Evolutionary conservation across 30 jellyfish, hydroid and myxozoan genomes (phyloP), one percentile per base, ranked within the genome.

Genomic region (Cassiopea xamachana): DNA sequence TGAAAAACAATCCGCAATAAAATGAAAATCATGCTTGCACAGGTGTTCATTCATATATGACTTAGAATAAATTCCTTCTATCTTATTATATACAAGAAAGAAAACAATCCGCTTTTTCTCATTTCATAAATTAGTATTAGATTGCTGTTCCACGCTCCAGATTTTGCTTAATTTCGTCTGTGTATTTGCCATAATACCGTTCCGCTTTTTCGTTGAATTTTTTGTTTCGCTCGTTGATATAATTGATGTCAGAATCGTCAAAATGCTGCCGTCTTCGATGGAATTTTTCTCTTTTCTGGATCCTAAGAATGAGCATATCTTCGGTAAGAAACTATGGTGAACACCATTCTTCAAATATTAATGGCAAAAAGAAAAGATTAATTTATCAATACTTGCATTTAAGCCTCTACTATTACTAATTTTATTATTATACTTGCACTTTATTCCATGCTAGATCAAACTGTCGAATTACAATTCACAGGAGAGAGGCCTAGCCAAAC

Each of bases 111-210:
- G 64, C 12, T 6, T 10, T 3, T 55, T 55, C 64, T 10, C 12
- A 55, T 55, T 55, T 10, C 64, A 55, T 55, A 55, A 6, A 10
- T 55, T 55, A 55, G 10, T 27, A 6, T 82, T 72, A 95, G 72
- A 95, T 91, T 14, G 99, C 99, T 27, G 99, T 97, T 58, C 99
- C 99, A 44, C 99, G 87, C 46, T 97, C 99, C 91, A 97, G 84
- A 69, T 97, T 93, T 60, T 97, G 97, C 67, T 93, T 93, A 95
- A 97, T 92, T 83, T 97, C 98, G 49, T 87, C 96, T 18, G 99
- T 92, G 79, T 97, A 97, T 64, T 97, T 87, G 60, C 99, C 99
- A 75, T 93, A 97, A 82, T 81, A 92, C 60, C 98, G 97, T 78
- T 97, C 98, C 1, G 99, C 98, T 77, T 92, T 97, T 61, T 92